Conservation (phyloP, 2,113 vertebrate genomes). For the Seriola quinqueradiata region DNA sequence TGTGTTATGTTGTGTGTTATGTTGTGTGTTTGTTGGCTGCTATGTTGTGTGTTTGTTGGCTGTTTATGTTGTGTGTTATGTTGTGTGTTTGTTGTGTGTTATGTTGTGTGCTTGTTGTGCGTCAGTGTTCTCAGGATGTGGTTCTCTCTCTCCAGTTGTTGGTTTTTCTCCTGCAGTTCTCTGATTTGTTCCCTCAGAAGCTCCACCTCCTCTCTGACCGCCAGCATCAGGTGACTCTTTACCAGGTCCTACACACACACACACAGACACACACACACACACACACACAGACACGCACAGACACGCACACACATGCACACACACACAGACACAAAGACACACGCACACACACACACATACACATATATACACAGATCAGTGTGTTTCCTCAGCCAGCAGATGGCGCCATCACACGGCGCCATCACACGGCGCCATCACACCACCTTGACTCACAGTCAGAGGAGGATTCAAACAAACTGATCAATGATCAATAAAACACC, state of each 20-base stretch:
- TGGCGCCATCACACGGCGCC: not conserved
- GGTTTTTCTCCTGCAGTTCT: conserved; percentile 84
- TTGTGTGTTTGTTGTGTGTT: not conserved
- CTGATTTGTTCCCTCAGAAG: conserved; percentile 86
- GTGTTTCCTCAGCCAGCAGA: not conserved
- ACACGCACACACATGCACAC: too few species aligned
- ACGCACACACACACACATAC: too few species aligned
- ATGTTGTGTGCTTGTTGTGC: conserved; percentile 14
- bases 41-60: not conserved
- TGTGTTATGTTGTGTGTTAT: too few species aligned
- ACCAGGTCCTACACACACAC: conserved; percentile 84
- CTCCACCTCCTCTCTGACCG: conserved; percentile 88
- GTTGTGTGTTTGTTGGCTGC: not conserved
- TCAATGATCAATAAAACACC: too few species aligned
- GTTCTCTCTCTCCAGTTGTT: conserved; percentile 86
- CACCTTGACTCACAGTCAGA: too few species aligned
- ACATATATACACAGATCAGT: too few species aligned
- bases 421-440: not conserved
- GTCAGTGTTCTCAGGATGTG: conserved; percentile 74
- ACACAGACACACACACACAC: not conserved
- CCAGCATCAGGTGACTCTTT: conserved; percentile 88
- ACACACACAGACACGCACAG: too few species aligned
- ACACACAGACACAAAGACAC: too few species aligned
- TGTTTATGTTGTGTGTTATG: not conserved
- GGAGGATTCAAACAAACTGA: not conserved